Base-by-base conservation (phyloP, 2,797 vertebrate species). In the Cynopterus sphinx region DNA sequence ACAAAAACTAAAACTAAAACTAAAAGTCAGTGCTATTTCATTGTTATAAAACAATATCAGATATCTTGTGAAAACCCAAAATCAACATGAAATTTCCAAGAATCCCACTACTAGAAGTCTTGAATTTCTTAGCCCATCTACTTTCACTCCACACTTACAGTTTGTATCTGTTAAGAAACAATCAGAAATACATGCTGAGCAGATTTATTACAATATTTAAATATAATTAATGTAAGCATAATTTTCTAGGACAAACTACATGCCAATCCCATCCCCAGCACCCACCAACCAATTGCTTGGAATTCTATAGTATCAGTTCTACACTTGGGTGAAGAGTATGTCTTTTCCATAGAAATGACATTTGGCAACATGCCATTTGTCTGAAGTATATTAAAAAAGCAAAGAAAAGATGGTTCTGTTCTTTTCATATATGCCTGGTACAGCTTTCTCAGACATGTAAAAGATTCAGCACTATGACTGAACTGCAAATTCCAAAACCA, bases 121-220 rank as follows among this genome's bases (percentile, higher is more conserved):
- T 88, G 49, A 28, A 95, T 97, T 92, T 97, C 61, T 95, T 96
- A 90, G 63, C 49, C 73, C 82, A 89, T 95, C 83, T 97, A 78
- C 28, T 96, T 98, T 97, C 74, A 93, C 8, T 73, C 79, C 26
- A 41, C 39, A 92, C 33, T 95, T 95, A 12, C 59, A 83, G 51
- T 43, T 96, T 92, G 87, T 93, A 94, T 79, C 57, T 97, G 41
- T 96, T 88, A 95, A 81, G 67, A 96, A 98, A 95, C 84, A 97
- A 95, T 96, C 94, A 96, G 53, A 33, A 97, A 94, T 41, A 94
- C 59, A 96, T 73, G 68, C 43, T 97, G 96, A 95, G 70, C 67
- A 90, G 93, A 95, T 9, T 82, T 96, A 65, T 77, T 59, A 96
- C 51, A 97, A 88, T 61, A 77, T 63, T 97, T 28, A 67, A 84